Percentiles rank a stretch among this genome's conserved stretches.
Evolutionary conservation across 2,888 invertebrate species (phyloP).

Genomic region (Heliconius erato): DNA sequence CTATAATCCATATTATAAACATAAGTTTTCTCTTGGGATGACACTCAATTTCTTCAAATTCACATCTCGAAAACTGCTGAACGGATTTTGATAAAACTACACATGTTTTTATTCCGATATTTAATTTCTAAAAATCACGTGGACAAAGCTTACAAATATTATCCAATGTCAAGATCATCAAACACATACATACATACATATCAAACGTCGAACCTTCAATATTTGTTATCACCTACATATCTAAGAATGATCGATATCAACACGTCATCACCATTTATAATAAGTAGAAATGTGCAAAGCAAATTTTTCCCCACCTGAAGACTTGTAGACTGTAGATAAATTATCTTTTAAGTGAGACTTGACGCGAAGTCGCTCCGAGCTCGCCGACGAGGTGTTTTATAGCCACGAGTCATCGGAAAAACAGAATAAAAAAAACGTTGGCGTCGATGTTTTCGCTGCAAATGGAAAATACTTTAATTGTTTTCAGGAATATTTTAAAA

Average conservation of each 20-base stretch:
- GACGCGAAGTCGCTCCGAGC: background rate
- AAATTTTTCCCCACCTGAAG: background rate
- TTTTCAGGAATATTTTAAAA: background rate
- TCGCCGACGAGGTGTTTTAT: slow-evolving; percentile 2
- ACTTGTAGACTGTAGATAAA: background rate
- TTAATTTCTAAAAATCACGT: no score
- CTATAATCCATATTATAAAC: no score
- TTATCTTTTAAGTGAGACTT: background rate
- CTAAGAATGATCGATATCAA: background rate
- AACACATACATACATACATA: no score
- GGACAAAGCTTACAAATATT: no score
- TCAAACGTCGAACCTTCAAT: background rate
- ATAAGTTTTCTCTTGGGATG: no score
- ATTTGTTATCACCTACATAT: background rate
- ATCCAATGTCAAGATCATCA: no score
- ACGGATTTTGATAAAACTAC: no score
- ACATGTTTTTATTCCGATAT: no score
- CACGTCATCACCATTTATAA: slow-evolving; percentile 8
- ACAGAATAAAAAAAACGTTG: background rate
- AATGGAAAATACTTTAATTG: background rate
- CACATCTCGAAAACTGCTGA: no score
- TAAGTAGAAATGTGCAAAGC: background rate
- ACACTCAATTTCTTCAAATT: no score
- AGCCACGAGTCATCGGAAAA: slow-evolving; percentile 3
- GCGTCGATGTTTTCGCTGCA: background rate